Conservation (phyloP, 2,113 vertebrate species). For the Sturnus vulgaris region DNA sequence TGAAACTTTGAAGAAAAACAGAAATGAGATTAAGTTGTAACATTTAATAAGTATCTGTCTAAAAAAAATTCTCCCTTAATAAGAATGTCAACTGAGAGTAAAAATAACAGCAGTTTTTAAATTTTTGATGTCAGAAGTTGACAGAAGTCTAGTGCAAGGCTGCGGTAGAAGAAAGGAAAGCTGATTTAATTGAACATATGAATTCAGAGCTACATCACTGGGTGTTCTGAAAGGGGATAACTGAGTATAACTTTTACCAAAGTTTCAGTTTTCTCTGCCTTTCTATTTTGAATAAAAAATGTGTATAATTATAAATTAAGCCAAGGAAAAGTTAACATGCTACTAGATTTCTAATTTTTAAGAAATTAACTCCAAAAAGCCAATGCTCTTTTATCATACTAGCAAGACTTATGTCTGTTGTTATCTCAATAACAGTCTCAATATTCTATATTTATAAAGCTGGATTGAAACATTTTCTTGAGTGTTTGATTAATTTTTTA, state of each 20-base stretch:
- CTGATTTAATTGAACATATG: background rate
- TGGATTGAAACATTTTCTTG: background rate
- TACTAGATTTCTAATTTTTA: background rate
- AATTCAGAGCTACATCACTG: accelerated
- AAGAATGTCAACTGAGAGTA: background rate
- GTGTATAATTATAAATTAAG: background rate
- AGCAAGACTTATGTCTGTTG: background rate
- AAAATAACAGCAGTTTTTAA: background rate
- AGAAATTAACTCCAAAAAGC: background rate
- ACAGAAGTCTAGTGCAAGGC: background rate
- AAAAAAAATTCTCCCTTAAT: background rate
- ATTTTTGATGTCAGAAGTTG: background rate
- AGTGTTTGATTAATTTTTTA: background rate
- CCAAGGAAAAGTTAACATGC: background rate
- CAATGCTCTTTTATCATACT: background rate
- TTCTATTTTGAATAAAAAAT: background rate
- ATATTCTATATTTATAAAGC: background rate
- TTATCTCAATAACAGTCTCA: background rate
- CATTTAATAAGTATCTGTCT: background rate
- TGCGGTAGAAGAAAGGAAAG: background rate
- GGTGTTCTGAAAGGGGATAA: background rate
- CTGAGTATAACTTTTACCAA: background rate
- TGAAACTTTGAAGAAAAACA: background rate
- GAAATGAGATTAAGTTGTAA: background rate
- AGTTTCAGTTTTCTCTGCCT: background rate